A percentile compares a stretch with the other conserved stretches of the same genome.
phyloP scores from a whole-genome alignment of 2,113 vertebrate species.

The Mustela lutreola region DNA sequence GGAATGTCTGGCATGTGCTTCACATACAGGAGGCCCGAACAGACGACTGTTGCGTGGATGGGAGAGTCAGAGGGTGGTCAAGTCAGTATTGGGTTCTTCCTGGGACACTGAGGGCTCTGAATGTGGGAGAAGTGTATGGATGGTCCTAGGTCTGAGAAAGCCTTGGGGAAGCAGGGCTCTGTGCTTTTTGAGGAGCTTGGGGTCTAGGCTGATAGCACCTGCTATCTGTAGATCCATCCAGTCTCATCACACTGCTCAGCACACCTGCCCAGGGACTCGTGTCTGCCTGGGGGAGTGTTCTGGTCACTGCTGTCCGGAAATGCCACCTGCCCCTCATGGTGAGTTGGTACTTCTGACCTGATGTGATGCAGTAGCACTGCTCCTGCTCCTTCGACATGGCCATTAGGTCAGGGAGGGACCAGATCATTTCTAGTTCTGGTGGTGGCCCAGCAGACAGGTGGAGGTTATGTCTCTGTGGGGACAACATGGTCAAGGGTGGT shows the following conservation, averaged over 20 bases:
- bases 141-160: neutral
- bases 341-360: accelerated
- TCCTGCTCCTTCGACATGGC: accelerated
- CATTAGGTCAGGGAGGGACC: neutral
- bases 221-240: neutral
- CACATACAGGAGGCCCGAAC: neutral
- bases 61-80: neutral
- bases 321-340: neutral
- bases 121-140: neutral
- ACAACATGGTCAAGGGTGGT: accelerated
- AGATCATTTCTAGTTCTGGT: neutral
- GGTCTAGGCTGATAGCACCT: neutral
- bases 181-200: neutral
- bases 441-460: neutral
- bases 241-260: no score
- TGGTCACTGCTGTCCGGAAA: accelerated
- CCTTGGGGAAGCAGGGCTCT: neutral
- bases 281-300: neutral
- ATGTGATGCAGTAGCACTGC: neutral
- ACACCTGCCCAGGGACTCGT: neutral
- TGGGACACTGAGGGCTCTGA: neutral
- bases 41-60: neutral
- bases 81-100: no score
- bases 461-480: neutral
- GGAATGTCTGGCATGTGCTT: neutral